Conservation (phyloP, 2,797 vertebrate species). For the Cebuella pygmaea region DNA sequence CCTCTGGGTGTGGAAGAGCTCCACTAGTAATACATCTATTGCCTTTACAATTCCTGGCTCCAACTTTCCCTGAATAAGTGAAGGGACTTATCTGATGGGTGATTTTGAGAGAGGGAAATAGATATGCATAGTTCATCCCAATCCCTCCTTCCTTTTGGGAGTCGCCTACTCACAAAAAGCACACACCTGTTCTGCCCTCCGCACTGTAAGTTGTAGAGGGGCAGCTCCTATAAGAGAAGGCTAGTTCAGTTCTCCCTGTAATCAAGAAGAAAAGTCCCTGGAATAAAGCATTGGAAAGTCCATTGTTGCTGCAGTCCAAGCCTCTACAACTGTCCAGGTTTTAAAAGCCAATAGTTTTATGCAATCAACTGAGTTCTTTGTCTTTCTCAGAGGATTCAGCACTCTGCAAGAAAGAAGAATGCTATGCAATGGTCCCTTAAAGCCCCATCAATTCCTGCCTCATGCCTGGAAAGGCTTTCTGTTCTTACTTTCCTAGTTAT, state of each 20-base stretch:
- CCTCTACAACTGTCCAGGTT: background rate
- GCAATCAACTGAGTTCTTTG: background rate
- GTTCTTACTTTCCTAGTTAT: background rate
- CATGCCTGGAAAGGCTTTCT: background rate
- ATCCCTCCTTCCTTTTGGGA: background rate
- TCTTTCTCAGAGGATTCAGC: conserved; percentile 17
- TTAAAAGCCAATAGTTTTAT: background rate
- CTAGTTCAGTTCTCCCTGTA: background rate
- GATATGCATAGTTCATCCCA: background rate
- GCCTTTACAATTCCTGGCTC: background rate
- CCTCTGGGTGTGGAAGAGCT: background rate
- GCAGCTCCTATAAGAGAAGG: background rate
- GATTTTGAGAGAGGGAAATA: background rate
- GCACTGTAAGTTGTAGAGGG: background rate
- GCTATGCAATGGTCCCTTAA: background rate
- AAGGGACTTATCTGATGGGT: background rate
- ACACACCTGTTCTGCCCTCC: background rate
- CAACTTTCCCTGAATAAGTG: background rate
- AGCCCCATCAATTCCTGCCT: background rate
- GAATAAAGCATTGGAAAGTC: background rate
- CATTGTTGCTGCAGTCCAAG: background rate
- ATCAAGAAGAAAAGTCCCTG: background rate
- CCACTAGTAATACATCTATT: background rate
- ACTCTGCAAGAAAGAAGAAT: background rate
- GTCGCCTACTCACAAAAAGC: background rate